Conservation (phyloP, 2,113 vertebrate genomes). For the Callipepla californica region DNA sequence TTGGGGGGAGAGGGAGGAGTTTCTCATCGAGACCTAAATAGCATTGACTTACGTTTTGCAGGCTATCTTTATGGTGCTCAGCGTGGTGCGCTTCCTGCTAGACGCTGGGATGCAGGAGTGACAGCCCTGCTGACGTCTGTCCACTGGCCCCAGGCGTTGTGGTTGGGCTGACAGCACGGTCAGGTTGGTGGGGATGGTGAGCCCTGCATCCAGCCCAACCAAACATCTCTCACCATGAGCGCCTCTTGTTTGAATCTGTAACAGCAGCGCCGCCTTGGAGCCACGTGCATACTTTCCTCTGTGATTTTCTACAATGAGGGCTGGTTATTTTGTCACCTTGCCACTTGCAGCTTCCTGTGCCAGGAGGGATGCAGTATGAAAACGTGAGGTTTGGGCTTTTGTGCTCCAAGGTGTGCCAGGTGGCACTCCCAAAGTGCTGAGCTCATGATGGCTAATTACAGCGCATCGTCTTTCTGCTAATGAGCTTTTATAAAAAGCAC, state of each 20-base stretch:
- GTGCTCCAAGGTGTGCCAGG: neutral
- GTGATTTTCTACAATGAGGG: neutral
- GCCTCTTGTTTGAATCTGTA: neutral
- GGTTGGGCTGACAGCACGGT: rapidly evolving
- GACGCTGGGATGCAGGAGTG: rapidly evolving
- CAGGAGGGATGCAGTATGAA: neutral
- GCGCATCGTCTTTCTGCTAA: neutral
- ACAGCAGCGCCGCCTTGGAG: neutral
- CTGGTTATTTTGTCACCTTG: neutral
- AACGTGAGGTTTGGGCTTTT: neutral
- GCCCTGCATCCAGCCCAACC: rapidly evolving
- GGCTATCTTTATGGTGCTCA: slow-evolving; percentile 28
- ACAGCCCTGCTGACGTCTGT: neutral
- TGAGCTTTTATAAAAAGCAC: neutral
- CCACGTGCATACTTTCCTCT: rapidly evolving
- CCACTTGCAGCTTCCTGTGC: neutral
- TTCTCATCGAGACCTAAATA: slow-evolving; percentile 39
- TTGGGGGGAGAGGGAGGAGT: slow-evolving; percentile 50
- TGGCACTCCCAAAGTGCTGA: neutral
- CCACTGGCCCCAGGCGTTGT: neutral
- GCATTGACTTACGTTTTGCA: slow-evolving; percentile 32
- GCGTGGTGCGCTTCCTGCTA: neutral
- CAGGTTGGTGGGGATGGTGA: neutral
- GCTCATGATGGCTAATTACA: rapidly evolving
- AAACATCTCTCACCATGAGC: neutral